These are phyloP conservation scores for Hydropsyche tenuis DNA, from an alignment of 1,140 invertebrate genomes.

Conservation along the genomic window DNA sequence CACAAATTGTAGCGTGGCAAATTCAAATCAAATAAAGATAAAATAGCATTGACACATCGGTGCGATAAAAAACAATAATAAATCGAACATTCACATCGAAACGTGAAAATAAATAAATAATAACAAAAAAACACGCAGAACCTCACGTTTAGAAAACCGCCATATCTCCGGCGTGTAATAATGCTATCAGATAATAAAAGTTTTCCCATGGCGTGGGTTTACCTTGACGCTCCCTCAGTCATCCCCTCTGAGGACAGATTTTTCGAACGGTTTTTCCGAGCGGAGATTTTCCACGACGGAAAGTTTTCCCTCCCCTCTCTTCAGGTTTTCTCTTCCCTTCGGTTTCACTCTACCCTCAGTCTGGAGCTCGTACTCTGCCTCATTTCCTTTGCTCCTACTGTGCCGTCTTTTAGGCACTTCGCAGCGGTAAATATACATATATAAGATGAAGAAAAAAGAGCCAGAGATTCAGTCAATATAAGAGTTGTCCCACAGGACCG, in stretches of 20 bases:
- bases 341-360: neutral
- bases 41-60: no score
- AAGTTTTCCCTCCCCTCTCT: neutral
- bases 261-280: constrained; percentile 21
- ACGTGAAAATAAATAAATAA: no score
- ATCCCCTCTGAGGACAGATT: constrained; percentile 12
- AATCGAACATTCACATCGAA: no score
- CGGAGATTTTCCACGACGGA: constrained; percentile 2
- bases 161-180: constrained; percentile 12
- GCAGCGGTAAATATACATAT: constrained; percentile 16
- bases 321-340: neutral
- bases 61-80: no score
- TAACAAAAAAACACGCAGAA: no score
- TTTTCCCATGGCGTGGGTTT: constrained; percentile 3
- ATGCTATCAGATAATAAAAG: constrained; percentile 26
- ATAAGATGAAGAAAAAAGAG: no score
- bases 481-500: no score
- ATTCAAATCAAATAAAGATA: no score
- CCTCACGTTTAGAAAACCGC: neutral
- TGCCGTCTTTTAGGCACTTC: constrained; percentile 12
- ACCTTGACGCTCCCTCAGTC: constrained; percentile 4
- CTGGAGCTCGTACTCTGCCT: neutral
- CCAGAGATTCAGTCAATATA: no score
- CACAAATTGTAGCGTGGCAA: no score
- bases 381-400: constrained; percentile 4